Base-by-base conservation (phyloP, 1,140 invertebrate genomes). In the Danaus melanippus region DNA sequence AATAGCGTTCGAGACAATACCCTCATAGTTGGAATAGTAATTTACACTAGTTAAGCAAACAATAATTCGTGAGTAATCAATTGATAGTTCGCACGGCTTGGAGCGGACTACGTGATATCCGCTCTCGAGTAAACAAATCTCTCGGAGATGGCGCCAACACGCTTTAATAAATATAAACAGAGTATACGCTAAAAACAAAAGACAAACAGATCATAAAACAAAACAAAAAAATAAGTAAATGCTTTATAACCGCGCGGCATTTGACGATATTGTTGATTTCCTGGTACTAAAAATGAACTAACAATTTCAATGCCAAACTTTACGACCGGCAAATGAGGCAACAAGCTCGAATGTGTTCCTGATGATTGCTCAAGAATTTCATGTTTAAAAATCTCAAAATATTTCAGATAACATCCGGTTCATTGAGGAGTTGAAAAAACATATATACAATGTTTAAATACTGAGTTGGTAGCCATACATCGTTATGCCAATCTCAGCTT, bases 301-400 rank as follows among this genome's bases (percentile, higher is more conserved):
- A 84, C 76, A 74, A 66, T 72, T 69, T 75, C 81, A 84, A 84
- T 84, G 81, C 71, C 81, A 79, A 62, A 69, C 56, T 82, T 82
- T 79, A 84, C 64, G 76, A 75, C 57, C 64, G 64, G 60, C 55
- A 73, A 67, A 74, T 73, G 65, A 71, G 66, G 61, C 70, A 58
- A 64, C 59, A 48, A 39, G 50, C 59, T 47, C 62, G 56, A 67
- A 69, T 62, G 42, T 62, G 69, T 65, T 67, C 49, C 45, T 53
- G 49, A 55, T 46, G 15, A 10, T 44, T 48, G 46, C 39, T 40
- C 41, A 57, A 44, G 50, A 64, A 67, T 70, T 58, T 60, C 46
- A 63, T 44, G 12, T 32, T 32, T 32, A 32, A 32, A 32, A 32
- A 32, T 32, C 21, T 32, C 21, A 32, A 32, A 32, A 32, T 32